Conservation (phyloP, 2,888 invertebrate genomes). For the Sisyra nigra region DNA sequence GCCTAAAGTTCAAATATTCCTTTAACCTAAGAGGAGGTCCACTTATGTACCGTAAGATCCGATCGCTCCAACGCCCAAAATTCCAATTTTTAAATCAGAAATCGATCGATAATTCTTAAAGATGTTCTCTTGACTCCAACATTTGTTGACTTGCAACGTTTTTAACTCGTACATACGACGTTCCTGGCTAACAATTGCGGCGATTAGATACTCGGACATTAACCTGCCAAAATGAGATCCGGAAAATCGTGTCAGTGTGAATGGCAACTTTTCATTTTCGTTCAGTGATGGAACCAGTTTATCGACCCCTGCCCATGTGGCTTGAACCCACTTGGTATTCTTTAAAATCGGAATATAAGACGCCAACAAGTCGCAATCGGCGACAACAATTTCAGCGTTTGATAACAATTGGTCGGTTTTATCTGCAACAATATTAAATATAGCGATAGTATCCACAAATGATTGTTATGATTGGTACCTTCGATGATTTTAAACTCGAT, state of each 20-base stretch:
- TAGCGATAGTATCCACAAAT: slow-evolving; percentile 2
- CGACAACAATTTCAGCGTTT: slow-evolving; percentile 25
- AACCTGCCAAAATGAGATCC: slow-evolving; percentile 28
- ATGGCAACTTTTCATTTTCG: slow-evolving; percentile 17
- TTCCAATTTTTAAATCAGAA: slow-evolving; percentile 30
- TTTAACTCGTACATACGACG: slow-evolving; percentile 24
- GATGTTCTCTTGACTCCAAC: slow-evolving; percentile 23
- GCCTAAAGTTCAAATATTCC: too few relatives aligned
- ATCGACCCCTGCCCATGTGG: slow-evolving; percentile 31
- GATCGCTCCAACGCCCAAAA: slow-evolving; percentile 36
- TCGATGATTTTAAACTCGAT: too few relatives aligned
- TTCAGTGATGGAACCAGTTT: slow-evolving; percentile 17
- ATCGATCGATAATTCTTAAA: slow-evolving; percentile 25
- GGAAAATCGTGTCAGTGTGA: slow-evolving; percentile 26
- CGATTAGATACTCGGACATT: slow-evolving; percentile 33
- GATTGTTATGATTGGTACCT: too few relatives aligned
- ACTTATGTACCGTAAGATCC: slow-evolving; percentile 19
- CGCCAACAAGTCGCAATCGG: slow-evolving; percentile 25
- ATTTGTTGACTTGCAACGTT: slow-evolving; percentile 21
- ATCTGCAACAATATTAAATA: slow-evolving; percentile 11
- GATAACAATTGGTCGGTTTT: slow-evolving; percentile 16
- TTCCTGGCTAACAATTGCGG: slow-evolving; percentile 31
- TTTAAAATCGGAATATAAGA: slow-evolving; percentile 23
- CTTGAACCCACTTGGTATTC: slow-evolving; percentile 28
- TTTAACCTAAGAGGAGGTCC: too few relatives aligned